Base-by-base conservation (phyloP, 2,797 vertebrate species). In the Rhabdomys pumilio region DNA sequence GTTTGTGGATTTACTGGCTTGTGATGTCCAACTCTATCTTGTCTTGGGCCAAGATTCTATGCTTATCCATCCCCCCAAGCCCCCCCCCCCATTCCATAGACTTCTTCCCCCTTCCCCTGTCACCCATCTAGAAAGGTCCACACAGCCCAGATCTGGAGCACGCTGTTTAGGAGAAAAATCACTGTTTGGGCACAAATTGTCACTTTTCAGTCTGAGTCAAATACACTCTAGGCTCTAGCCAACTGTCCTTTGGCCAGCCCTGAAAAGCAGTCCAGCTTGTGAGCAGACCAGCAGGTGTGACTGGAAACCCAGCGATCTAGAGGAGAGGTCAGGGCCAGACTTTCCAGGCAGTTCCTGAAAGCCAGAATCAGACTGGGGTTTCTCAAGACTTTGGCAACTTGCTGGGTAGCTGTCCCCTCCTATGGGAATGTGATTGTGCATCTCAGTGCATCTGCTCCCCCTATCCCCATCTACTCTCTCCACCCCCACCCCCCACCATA, bases 321-420 rank as follows among this genome's bases (percentile, higher is more conserved):
- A 86, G 50, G 8, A 65, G 63, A 83, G 38, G 63, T 61, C 63
- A 59, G 83, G 53, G 89, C 81, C 19, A 0, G 67, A 76, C 91
- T 89, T 93, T 65, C 34, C 67, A 95, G 93, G 84, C 94, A 90
- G 81, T 95, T 95, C 95, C 89, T 85, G 77, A 95, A 97, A 95
- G 50, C 87, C 41, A 6, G 44, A 89, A 17, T 82, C 59, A 24
- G 89, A 73, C 89, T 92, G 76, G 69, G 44, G 41, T 96, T 95
- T 93, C 89, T 82, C 38, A 92, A 87, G 87, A 26, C 61, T 61
- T 53, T 50, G 15, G 53, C 34, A 65, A 47, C 93, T 84, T 80
- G 34, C 88, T 93, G 77, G 95, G 79, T 69, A 88, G 75, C 93
- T 2, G 22, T 57, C 61, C 34, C 31, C 17, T 67, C 47, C 89